phyloP scores from a whole-genome alignment of 2,888 invertebrate genomes.

The Papilio demoleus region DNA sequence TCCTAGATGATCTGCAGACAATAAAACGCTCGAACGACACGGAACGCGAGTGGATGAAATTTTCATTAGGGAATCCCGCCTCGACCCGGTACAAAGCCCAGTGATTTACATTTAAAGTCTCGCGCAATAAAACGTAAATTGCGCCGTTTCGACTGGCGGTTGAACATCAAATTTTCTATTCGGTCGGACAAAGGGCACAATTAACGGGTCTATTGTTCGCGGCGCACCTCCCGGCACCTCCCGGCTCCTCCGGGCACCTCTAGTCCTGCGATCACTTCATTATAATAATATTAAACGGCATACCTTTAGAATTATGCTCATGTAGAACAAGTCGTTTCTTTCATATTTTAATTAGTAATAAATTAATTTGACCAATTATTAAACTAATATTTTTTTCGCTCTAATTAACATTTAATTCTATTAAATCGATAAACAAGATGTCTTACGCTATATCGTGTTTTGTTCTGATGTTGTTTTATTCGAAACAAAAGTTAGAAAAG shows the following conservation, averaged over 20 bases:
- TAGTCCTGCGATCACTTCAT: constrained; percentile 73
- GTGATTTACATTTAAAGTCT: constrained; percentile 77
- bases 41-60: constrained; percentile 45
- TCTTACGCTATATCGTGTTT: background rate
- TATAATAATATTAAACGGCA: constrained; percentile 74
- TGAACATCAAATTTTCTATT: constrained; percentile 81
- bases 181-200: constrained; percentile 77
- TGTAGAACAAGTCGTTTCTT: constrained; percentile 31
- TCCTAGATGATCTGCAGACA: constrained; percentile 34
- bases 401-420: background rate
- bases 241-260: constrained; percentile 47
- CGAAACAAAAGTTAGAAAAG: background rate
- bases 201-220: constrained; percentile 77
- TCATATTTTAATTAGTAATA: constrained; percentile 43
- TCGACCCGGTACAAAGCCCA: constrained; percentile 66
- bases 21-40: constrained; percentile 37
- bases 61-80: constrained; percentile 47
- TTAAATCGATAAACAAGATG: background rate
- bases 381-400: background rate
- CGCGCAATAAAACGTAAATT: constrained; percentile 71
- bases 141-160: constrained; percentile 67
- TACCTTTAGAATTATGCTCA: constrained; percentile 50
- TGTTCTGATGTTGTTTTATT: constrained; percentile 9
- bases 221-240: constrained; percentile 52
- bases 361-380: constrained; percentile 24